Evolutionary conservation across 2,113 vertebrate genomes (phyloP), one percentile per base, ranked within the genome.

Genomic region (Glaucidium brasilianum): DNA sequence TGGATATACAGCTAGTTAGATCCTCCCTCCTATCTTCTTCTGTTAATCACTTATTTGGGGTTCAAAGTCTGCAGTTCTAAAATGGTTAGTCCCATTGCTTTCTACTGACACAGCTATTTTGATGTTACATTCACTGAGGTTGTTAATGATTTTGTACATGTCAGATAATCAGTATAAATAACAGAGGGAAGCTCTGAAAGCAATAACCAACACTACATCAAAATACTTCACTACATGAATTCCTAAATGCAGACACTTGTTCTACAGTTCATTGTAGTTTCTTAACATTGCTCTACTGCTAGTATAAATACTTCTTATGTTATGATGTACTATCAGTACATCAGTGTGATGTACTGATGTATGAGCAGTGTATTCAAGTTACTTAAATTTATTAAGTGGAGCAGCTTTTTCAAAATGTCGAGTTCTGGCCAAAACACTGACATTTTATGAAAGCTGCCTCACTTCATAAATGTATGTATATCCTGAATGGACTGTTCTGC

Each of bases 161-260:
- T 81, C 47, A 93, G 69, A 32, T 69, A 94, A 96, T 93, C 77
- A 83, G 87, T 90, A 95, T 60, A 75, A 92, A 90, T 85, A 92
- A 85, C 20, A 80, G 45, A 74, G 22, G 27, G 58, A 92, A 92
- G 20, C 53, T 80, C 81, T 83, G 91, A 62, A 53, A 25, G 49
- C 14, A 69, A 47, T 79, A 83, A 58, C 27, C 29, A 74, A 39
- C 58, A 30, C 41, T 91, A 72, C 45, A 85, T 50, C 21, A 90
- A 95, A 88, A 76, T 88, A 85, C 82, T 69, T 62, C 74, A 89
- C n/a, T 85, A 45, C 68, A 69, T 56, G 86, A 68, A 87, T 94
- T 76, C 71, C 59, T 83, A 76, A 80, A 81, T 21, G 23, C 47
- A 45, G 29, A 50, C 26, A 34, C 32, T 21, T 91, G 62, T 74